Conservation (phyloP, 2,888 invertebrate genomes). For the Athripsodes cinereus region DNA sequence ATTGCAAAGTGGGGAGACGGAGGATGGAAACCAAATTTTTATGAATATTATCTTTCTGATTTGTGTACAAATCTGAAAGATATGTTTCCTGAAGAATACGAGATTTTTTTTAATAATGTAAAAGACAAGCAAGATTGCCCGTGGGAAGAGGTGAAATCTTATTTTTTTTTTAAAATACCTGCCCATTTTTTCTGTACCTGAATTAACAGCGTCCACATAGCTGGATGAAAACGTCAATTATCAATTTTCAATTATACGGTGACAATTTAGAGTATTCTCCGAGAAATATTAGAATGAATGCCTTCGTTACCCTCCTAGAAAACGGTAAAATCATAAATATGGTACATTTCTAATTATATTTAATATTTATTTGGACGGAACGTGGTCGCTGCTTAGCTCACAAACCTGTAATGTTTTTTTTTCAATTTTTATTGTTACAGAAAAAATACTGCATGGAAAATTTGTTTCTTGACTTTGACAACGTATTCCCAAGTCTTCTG, state of each 20-base stretch:
- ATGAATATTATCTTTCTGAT: slow-evolving; percentile 1
- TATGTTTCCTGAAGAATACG: not conserved
- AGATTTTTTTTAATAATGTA: slow-evolving; percentile 6
- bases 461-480: not conserved
- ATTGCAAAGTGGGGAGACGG: slow-evolving; percentile 23
- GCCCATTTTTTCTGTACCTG: too few species aligned
- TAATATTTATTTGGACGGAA: too few species aligned
- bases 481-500: slow-evolving; percentile 7
- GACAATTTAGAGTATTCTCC: too few species aligned
- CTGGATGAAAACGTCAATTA: too few species aligned
- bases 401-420: too few species aligned
- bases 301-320: too few species aligned
- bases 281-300: too few species aligned
- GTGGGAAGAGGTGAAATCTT: slow-evolving; percentile 7
- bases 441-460: slow-evolving; percentile 12
- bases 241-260: too few species aligned
- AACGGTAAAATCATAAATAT: too few species aligned
- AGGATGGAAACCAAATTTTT: slow-evolving; percentile 23
- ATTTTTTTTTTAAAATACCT: not conserved
- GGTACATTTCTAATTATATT: too few species aligned
- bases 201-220: too few species aligned
- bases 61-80: slow-evolving; percentile 10
- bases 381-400: too few species aligned
- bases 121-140: slow-evolving; percentile 8
- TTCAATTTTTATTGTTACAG: not conserved